Evolutionary conservation across 2,888 invertebrate genomes (phyloP).

Genomic region (Kuschelorhynchus macadamiae): DNA sequence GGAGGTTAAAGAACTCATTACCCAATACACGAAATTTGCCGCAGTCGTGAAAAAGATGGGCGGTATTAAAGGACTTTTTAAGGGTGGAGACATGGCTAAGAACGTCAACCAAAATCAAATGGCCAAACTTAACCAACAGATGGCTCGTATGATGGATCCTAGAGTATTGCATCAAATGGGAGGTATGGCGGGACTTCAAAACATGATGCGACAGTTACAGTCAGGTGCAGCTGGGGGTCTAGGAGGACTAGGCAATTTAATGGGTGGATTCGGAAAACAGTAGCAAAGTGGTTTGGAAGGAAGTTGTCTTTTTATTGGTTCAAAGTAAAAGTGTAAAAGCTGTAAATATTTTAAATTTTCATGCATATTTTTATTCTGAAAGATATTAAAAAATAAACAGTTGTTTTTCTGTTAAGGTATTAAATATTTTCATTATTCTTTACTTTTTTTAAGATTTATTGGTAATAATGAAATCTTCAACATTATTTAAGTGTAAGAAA

Average conservation of each 20-base stretch:
- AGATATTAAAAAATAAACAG: too few species aligned
- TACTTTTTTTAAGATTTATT: too few species aligned
- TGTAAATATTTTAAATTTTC: not conserved
- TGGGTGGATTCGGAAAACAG: conserved; percentile 71
- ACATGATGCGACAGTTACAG: conserved; percentile 96
- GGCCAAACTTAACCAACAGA: conserved; percentile 98
- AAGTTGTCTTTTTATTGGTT: conserved; percentile 4
- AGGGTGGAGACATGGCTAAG: conserved; percentile 98
- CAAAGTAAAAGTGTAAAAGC: not conserved
- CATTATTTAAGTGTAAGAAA: too few species aligned
- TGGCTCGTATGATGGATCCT: conserved; percentile 99
- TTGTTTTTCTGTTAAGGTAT: too few species aligned
- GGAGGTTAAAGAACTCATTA: conserved; percentile 97
- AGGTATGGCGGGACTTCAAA: conserved; percentile 95
- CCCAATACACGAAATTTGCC: conserved; percentile 99
- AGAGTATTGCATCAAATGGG: conserved; percentile 97
- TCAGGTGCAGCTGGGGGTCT: conserved; percentile 74
- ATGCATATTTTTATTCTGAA: not conserved
- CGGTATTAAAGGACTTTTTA: conserved; percentile 98
- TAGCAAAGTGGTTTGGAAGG: not conserved
- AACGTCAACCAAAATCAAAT: conserved; percentile 99
- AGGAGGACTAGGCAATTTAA: conserved; percentile 71
- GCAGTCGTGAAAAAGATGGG: conserved; percentile 99
- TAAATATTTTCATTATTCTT: too few species aligned
- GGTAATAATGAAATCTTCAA: too few species aligned